phyloP scores from a whole-genome alignment of 2,113 vertebrate species.

The rat (Rattus norvegicus) region GRCr8 NC_086019.1:170119501-170120000 shows the following conservation, averaged over 20 bases:
- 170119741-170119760: neutral
- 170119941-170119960: neutral
- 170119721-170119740: neutral
- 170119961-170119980: neutral
- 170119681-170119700: neutral
- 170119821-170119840: neutral
- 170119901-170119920: neutral
- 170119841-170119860: neutral
- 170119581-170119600: neutral
- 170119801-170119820: neutral
- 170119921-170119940: neutral
- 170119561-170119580: neutral
- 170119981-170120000: conserved; percentile 36
- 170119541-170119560: neutral
- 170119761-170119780: neutral
- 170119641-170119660: neutral
- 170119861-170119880: neutral
- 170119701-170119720: neutral
- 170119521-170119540: neutral
- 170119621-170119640: neutral
- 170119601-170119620: neutral
- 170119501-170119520: neutral
- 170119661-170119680: neutral
- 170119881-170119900: neutral
- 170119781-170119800: neutral